phyloP scores from a whole-genome alignment of 2,888 invertebrate genomes.

The Limnephilus marmoratus region DNA sequence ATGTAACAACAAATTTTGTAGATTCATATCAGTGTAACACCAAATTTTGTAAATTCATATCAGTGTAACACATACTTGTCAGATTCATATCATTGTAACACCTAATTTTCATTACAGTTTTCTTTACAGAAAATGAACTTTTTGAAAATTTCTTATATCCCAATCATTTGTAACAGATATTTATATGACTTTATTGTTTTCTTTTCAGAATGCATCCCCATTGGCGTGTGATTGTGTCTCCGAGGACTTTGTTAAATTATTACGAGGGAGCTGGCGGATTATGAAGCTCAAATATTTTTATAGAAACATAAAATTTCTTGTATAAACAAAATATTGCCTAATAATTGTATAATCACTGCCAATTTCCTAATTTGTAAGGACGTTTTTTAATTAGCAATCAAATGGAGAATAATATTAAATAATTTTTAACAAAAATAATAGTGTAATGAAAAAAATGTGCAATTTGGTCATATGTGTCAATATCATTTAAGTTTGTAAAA shows the following conservation, averaged over 20 bases:
- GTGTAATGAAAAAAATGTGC: not conserved
- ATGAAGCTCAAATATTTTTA: slow-evolving; percentile 31
- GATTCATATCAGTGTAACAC: no score
- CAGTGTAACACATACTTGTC: no score
- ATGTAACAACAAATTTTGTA: no score
- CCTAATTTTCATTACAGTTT: no score
- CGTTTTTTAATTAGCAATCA: not conserved
- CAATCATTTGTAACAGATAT: not conserved
- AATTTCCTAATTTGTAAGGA: not conserved
- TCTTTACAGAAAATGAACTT: no score
- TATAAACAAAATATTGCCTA: slow-evolving; percentile 22
- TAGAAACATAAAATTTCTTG: not conserved
- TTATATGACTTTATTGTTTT: not conserved
- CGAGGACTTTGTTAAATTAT: slow-evolving; percentile 13
- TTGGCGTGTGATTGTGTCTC: not conserved
- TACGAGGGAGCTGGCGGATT: not conserved
- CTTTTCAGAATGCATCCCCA: slow-evolving; percentile 6
- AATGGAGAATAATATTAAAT: not conserved
- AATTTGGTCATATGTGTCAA: not conserved
- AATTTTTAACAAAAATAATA: not conserved
- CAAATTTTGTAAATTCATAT: no score
- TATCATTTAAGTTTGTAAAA: not conserved
- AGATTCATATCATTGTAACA: no score
- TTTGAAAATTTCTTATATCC: no score
- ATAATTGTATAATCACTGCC: slow-evolving; percentile 12